Conservation (phyloP, 2,797 vertebrate species). For the Enteromius fasciolatus region DNA sequence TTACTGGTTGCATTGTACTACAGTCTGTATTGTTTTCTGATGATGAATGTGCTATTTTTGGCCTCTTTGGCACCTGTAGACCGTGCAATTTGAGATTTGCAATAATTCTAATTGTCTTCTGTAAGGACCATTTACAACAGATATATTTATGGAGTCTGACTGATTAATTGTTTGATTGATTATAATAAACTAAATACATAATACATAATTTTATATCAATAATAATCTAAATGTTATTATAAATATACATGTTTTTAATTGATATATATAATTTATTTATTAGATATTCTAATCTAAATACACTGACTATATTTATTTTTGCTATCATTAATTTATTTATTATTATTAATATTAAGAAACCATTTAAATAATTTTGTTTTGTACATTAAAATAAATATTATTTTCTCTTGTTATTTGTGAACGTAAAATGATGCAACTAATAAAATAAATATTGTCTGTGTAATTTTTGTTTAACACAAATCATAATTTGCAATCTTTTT, state of each 20-base stretch:
- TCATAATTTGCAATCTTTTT: too few relatives aligned
- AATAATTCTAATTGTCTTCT: conserved; percentile 27
- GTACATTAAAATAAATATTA: background rate
- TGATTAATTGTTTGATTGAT: background rate
- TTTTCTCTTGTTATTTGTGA: too few relatives aligned
- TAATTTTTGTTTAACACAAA: too few relatives aligned
- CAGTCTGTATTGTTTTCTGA: conserved; percentile 55
- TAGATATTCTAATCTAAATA: background rate
- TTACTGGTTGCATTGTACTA: conserved; percentile 56
- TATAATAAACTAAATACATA: background rate
- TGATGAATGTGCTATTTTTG: conserved; percentile 41
- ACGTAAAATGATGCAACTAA: too few relatives aligned
- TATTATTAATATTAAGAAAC: background rate
- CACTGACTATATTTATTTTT: background rate
- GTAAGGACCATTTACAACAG: conserved; percentile 21
- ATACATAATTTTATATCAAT: background rate
- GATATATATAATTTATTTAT: background rate
- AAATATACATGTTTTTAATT: background rate
- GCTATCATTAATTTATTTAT: background rate
- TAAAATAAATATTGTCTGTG: too few relatives aligned
- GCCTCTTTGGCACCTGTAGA: conserved; percentile 27
- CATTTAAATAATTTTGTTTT: background rate
- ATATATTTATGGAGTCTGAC: conserved; percentile 6
- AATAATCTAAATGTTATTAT: background rate
- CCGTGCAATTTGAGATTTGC: conserved; percentile 11